Evolutionary conservation across 2,113 vertebrate genomes (phyloP).

Genomic region (Tiliqua scincoides): DNA sequence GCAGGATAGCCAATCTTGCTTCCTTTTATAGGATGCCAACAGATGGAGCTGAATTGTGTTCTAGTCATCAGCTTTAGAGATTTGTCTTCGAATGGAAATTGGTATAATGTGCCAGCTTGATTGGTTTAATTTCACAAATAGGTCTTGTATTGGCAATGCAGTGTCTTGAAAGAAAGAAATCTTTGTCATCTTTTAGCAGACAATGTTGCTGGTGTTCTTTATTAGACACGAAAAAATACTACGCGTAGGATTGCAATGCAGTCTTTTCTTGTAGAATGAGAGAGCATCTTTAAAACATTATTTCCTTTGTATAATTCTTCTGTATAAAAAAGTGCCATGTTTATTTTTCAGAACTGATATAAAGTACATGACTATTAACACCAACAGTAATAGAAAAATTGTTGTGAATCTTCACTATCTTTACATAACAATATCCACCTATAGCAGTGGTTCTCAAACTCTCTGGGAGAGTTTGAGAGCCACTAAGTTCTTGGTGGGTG

Average conservation of each 20-base stretch:
- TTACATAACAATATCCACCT: too few species aligned
- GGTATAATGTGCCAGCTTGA: not conserved
- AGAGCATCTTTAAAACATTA: not conserved
- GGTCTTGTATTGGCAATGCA: not conserved
- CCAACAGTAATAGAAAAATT: too few species aligned
- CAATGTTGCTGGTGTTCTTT: not conserved
- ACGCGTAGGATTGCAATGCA: not conserved
- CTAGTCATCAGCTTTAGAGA: slow-evolving; percentile 6
- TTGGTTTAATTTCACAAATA: slow-evolving; percentile 3
- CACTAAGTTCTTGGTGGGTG: too few species aligned
- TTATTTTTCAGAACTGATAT: not conserved
- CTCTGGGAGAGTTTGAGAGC: too few species aligned
- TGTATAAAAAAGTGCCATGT: not conserved
- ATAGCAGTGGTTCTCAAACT: too few species aligned
- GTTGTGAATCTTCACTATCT: too few species aligned
- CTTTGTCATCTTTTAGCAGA: not conserved
- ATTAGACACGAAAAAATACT: not conserved
- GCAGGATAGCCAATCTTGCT: not conserved
- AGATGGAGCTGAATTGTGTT: not conserved
- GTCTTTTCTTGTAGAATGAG: not conserved
- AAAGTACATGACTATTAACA: too few species aligned
- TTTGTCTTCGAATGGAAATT: not conserved
- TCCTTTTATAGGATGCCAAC: not conserved
- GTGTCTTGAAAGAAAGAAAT: not conserved
- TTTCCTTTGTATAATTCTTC: not conserved